Percentiles rank a stretch among this genome's conserved stretches.
Evolutionary conservation across 1,140 invertebrate species (phyloP).

Genomic region (Cydia fagiglandana): DNA sequence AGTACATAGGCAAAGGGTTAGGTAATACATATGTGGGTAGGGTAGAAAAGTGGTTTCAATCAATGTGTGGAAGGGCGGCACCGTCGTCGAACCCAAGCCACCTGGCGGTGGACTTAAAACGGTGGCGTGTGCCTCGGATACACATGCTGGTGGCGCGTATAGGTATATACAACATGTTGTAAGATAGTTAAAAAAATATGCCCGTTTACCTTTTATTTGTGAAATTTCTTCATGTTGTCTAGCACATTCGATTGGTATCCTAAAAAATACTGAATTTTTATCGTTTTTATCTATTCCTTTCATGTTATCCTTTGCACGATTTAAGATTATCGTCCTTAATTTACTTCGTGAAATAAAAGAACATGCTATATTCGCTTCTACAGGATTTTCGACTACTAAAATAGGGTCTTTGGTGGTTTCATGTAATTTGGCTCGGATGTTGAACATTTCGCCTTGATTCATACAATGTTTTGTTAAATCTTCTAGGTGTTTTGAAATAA

Average conservation of each 20-base stretch:
- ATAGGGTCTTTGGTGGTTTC: neutral
- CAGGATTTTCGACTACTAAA: neutral
- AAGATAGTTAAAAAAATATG: no score
- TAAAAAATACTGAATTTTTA: neutral
- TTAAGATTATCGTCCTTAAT: neutral
- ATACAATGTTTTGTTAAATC: neutral
- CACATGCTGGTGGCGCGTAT: no score
- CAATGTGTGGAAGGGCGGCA: no score
- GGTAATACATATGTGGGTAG: no score
- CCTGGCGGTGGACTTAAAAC: no score
- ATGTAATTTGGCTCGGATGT: neutral
- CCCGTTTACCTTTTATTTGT: neutral
- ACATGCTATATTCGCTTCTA: slow-evolving; percentile 1
- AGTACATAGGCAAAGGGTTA: no score
- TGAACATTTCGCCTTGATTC: neutral
- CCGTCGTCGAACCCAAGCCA: no score
- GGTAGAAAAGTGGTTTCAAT: no score
- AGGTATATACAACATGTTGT: no score
- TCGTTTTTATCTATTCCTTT: neutral
- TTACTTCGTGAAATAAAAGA: neutral
- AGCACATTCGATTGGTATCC: neutral
- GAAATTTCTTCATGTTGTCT: neutral
- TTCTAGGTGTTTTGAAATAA: neutral
- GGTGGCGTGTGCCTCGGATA: no score
- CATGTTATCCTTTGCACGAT: neutral